Evolutionary conservation across 92 coral and sea anemone species (phyloP).

Genomic region (Galaxea fascicularis): DNA sequence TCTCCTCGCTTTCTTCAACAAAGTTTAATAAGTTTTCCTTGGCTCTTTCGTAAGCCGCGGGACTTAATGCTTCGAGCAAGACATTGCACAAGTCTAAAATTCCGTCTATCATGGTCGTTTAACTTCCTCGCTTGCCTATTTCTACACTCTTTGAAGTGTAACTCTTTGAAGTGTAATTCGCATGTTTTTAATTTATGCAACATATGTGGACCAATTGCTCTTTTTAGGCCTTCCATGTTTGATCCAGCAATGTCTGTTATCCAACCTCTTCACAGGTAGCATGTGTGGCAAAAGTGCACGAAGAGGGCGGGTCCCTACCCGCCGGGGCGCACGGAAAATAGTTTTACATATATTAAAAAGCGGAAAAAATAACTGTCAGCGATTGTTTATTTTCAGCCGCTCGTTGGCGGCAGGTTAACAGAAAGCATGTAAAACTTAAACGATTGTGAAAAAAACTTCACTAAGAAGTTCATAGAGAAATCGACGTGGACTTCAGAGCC

Average conservation of each 20-base stretch:
- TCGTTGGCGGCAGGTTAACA: too few relatives aligned
- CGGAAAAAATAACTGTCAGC: too few relatives aligned
- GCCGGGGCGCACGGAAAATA: too few relatives aligned
- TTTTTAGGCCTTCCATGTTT: slow-evolving; percentile 65
- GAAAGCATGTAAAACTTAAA: too few relatives aligned
- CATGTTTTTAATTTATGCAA: slow-evolving; percentile 60
- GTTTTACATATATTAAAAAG: too few relatives aligned
- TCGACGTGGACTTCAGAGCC: too few relatives aligned
- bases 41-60: slow-evolving; percentile 44
- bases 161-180: too few relatives aligned
- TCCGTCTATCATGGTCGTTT: slow-evolving; percentile 38
- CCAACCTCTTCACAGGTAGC: slow-evolving; percentile 67
- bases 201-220: slow-evolving; percentile 44
- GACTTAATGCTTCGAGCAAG: slow-evolving; percentile 52
- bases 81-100: slow-evolving; percentile 60
- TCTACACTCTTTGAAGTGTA: slow-evolving; percentile 64
- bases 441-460: too few relatives aligned
- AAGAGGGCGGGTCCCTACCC: too few relatives aligned
- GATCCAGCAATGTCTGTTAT: slow-evolving; percentile 66
- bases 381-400: too few relatives aligned
- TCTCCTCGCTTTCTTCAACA: slow-evolving; percentile 24
- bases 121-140: slow-evolving; percentile 65
- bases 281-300: too few relatives aligned
- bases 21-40: slow-evolving; percentile 47
- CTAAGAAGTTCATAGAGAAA: too few relatives aligned